These are phyloP conservation scores for Rhea pennata DNA, from an alignment of 2,113 vertebrate genomes.

Conservation along the genomic window DNA sequence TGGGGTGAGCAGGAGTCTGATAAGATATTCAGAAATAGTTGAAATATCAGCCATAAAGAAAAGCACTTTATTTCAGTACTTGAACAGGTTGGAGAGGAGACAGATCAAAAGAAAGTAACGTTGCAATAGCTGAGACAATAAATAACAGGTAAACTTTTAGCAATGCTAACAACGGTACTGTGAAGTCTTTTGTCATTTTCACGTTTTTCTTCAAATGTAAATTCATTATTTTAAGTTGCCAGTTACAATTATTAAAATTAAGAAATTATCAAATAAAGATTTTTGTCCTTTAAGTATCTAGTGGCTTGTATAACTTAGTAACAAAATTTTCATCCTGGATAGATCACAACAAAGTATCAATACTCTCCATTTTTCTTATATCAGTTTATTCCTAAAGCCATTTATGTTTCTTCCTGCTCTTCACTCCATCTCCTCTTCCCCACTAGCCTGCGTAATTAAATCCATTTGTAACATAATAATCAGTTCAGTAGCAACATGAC, in stretches of 20 bases:
- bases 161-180: background rate
- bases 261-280: background rate
- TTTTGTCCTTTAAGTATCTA: background rate
- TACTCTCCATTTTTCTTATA: background rate
- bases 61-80: background rate
- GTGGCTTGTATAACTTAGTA: background rate
- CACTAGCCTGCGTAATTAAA: slow-evolving; percentile 17
- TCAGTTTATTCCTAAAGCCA: background rate
- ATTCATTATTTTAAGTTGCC: background rate
- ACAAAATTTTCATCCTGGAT: background rate
- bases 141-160: background rate
- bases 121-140: background rate
- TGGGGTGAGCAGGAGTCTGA: background rate
- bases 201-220: background rate
- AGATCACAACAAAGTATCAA: background rate
- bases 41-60: background rate
- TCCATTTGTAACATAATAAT: slow-evolving; percentile 20
- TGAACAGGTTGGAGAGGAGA: background rate
- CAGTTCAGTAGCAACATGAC: slow-evolving; percentile 8
- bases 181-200: background rate
- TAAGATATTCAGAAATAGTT: background rate
- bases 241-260: background rate
- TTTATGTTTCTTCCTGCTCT: background rate
- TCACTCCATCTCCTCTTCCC: background rate
- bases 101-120: background rate